Evolutionary conservation across 2,113 vertebrate genomes (phyloP).

Genomic region (Gopherus flavomarginatus): DNA sequence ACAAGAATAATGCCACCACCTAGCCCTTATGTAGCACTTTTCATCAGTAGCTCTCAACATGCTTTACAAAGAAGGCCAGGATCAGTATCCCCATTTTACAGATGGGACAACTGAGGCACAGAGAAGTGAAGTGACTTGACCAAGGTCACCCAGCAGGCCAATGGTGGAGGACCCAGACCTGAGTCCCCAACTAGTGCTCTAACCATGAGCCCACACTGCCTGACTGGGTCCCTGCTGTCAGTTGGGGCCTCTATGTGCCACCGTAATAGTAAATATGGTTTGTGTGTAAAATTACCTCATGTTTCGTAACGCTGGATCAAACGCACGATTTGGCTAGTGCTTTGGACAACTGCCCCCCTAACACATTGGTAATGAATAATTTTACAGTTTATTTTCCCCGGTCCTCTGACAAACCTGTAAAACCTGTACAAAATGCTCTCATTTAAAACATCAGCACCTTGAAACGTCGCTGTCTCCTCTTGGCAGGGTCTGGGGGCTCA

Average conservation of each 20-base stretch:
- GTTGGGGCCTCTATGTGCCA: neutral
- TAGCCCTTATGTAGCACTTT: neutral
- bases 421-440: conserved; percentile 37
- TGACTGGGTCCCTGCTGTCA: neutral
- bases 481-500: neutral
- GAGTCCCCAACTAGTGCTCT: neutral
- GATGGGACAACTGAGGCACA: neutral
- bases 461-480: neutral
- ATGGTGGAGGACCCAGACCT: neutral
- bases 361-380: conserved; percentile 45
- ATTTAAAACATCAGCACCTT: neutral
- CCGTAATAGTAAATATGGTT: neutral
- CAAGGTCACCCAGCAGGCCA: neutral
- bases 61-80: neutral
- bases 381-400: neutral
- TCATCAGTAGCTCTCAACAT: neutral
- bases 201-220: neutral
- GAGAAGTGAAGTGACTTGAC: neutral
- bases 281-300: neutral
- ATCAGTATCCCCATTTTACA: neutral
- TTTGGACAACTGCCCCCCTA: conserved; percentile 6
- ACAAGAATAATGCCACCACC: no score
- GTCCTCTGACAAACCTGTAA: conserved; percentile 4
- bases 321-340: neutral
- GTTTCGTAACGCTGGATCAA: neutral